Conservation (phyloP, 2,113 vertebrate genomes). For the Atractosteus spatula region DNA sequence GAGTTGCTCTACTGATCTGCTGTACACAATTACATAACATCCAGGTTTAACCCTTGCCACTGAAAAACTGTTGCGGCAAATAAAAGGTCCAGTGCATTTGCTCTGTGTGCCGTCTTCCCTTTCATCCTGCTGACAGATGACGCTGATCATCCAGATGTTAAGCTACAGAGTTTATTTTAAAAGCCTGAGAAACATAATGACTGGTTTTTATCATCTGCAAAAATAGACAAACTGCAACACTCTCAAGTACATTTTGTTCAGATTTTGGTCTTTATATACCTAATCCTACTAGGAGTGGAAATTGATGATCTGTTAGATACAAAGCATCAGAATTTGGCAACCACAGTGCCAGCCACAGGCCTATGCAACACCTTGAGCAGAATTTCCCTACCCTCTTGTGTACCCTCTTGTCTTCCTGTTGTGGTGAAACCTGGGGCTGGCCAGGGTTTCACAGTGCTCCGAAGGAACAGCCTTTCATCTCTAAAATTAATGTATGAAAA, state of each 20-base stretch:
- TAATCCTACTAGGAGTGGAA: background rate
- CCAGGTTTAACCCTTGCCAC: no score
- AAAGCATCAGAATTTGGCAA: background rate
- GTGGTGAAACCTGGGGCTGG: slow-evolving; percentile 57
- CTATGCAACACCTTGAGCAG: slow-evolving; percentile 53
- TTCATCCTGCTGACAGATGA: no score
- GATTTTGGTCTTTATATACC: background rate
- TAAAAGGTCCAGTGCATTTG: no score
- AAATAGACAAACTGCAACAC: no score
- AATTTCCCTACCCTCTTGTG: slow-evolving; percentile 67
- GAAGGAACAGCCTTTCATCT: background rate
- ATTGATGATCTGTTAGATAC: background rate
- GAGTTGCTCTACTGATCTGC: no score
- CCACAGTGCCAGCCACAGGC: slow-evolving; percentile 42
- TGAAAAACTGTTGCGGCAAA: no score
- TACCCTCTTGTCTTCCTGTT: slow-evolving; percentile 63
- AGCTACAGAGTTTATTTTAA: no score
- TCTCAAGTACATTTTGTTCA: background rate
- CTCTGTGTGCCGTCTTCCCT: no score
- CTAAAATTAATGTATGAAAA: slow-evolving; percentile 15
- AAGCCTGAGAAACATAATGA: no score
- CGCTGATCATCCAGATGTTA: no score
- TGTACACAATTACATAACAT: no score
- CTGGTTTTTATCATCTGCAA: no score
- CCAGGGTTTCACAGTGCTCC: slow-evolving; percentile 23